Percentiles rank a stretch among this genome's conserved stretches.
These are phyloP conservation scores for Gavialis gangeticus DNA, from an alignment of 2,113 vertebrate species.

Conservation along the genomic window DNA sequence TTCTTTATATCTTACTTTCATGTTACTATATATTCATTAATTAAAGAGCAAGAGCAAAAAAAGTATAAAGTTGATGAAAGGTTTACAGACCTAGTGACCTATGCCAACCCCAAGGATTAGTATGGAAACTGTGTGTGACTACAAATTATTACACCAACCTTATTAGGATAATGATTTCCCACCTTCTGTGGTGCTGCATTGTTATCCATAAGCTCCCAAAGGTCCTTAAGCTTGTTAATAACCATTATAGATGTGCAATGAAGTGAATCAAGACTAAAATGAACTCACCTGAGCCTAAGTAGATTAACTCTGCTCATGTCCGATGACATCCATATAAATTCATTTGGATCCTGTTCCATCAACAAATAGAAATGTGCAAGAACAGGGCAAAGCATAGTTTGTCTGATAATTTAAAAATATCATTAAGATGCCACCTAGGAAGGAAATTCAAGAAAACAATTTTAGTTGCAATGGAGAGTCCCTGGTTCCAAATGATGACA, in stretches of 20 bases:
- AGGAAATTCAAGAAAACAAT: background rate
- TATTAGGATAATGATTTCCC: conserved; percentile 97
- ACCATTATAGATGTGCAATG: conserved; percentile 97
- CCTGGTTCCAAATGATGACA: background rate
- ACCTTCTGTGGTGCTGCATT: conserved; percentile 83
- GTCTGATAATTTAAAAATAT: conserved; percentile 9
- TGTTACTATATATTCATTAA: conserved; percentile 72
- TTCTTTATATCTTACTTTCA: conserved; percentile 59
- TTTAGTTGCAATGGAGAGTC: conserved; percentile 1
- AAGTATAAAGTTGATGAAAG: conserved; percentile 77
- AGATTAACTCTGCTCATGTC: conserved; percentile 89
- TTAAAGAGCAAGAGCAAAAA: conserved; percentile 64
- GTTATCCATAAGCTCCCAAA: conserved; percentile 94
- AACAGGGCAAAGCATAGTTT: conserved; percentile 9
- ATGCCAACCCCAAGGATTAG: conserved; percentile 87
- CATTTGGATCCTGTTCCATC: conserved; percentile 50
- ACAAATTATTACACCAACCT: conserved; percentile 87
- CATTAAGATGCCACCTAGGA: conserved; percentile 2
- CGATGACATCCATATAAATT: conserved; percentile 71
- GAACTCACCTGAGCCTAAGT: conserved; percentile 98
- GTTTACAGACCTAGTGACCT: conserved; percentile 84
- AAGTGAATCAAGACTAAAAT: conserved; percentile 94
- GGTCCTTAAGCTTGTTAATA: conserved; percentile 99
- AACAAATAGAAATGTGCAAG: conserved; percentile 60
- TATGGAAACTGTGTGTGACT: conserved; percentile 86